These are phyloP conservation scores for Malurus elegans DNA, from an alignment of 2,113 vertebrate species.

Conservation along the genomic window DNA sequence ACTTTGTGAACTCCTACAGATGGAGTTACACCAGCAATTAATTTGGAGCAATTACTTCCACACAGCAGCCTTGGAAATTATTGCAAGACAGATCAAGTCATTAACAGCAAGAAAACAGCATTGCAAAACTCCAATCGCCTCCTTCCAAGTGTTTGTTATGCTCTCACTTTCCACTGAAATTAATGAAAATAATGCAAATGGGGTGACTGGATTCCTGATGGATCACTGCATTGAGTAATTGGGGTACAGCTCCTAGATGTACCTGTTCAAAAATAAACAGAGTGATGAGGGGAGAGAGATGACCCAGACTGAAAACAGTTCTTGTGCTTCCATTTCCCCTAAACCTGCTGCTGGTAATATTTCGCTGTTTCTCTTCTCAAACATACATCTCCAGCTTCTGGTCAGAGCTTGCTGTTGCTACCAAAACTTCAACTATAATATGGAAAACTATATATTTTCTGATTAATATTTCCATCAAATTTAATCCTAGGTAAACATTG, in stretches of 20 bases:
- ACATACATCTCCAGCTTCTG: not conserved
- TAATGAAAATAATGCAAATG: not conserved
- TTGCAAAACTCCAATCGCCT: not conserved
- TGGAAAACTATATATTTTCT: not conserved
- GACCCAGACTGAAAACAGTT: not conserved
- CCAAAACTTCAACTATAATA: not conserved
- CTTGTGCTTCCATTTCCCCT: not conserved
- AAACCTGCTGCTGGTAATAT: not conserved
- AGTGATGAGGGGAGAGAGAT: not conserved
- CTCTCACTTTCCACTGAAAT: not conserved
- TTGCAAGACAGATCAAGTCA: not conserved
- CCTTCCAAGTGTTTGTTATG: not conserved
- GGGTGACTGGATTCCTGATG: not conserved
- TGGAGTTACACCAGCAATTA: not conserved
- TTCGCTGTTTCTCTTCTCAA: constrained; percentile 15
- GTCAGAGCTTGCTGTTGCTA: not conserved
- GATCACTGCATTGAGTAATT: not conserved
- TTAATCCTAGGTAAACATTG: not conserved
- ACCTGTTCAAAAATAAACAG: not conserved
- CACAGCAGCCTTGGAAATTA: not conserved
- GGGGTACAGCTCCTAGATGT: not conserved
- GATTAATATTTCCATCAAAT: constrained; percentile 11
- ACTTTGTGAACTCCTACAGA: not conserved
- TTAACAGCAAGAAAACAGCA: not conserved
- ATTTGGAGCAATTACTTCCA: not conserved